Evolutionary conservation across 2,888 invertebrate species (phyloP).

Genomic region (Eupithecia pulchellata): DNA sequence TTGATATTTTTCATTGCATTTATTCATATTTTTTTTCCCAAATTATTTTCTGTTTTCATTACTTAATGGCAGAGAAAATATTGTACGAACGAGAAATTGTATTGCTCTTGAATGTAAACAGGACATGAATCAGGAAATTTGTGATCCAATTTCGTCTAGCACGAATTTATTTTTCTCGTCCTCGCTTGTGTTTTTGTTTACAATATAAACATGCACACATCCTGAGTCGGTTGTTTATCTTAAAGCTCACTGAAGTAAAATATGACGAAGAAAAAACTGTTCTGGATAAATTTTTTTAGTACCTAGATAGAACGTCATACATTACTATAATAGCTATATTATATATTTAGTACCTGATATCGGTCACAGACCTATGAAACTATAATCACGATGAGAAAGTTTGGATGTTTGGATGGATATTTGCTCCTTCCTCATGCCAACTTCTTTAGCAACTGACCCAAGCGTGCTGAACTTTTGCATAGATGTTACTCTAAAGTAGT

Average conservation of each 20-base stretch:
- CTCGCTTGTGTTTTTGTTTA: conserved; percentile 3
- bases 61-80: conserved; percentile 32
- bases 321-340: no score
- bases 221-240: neutral
- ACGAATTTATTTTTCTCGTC: neutral
- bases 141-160: conserved; percentile 11
- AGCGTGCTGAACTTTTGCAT: no score
- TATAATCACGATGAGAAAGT: no score
- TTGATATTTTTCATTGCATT: conserved; percentile 37
- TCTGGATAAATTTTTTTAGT: neutral
- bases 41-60: conserved; percentile 41
- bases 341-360: no score
- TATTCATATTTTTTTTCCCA: conserved; percentile 30
- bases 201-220: neutral
- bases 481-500: no score
- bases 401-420: no score
- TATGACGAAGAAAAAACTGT: neutral
- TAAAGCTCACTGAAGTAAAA: neutral
- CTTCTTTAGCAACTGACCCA: no score
- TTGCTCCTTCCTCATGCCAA: no score
- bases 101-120: conserved; percentile 7
- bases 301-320: no score
- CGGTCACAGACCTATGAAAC: no score
- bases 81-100: conserved; percentile 18
- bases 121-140: conserved; percentile 14